These are phyloP conservation scores for Coptodon rendalli DNA, from an alignment of 2,113 vertebrate genomes.

Conservation along the genomic window DNA sequence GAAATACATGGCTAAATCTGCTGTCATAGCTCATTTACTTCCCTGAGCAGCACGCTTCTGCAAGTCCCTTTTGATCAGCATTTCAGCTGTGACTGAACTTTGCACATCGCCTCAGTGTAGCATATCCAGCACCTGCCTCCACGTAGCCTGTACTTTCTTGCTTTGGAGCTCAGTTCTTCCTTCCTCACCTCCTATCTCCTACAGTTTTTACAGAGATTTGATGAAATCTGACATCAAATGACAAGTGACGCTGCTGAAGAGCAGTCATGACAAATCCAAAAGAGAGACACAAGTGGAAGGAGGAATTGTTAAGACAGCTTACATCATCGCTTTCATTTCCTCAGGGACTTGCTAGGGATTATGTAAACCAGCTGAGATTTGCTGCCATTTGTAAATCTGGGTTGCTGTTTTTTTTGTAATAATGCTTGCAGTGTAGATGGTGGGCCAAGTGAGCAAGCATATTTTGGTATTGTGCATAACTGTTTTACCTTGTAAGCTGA, in stretches of 20 bases:
- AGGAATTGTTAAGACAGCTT: constrained; percentile 7
- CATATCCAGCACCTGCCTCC: not conserved
- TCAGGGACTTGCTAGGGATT: not conserved
- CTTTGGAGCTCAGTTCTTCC: not conserved
- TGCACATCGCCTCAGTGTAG: not conserved
- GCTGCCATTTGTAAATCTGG: not conserved
- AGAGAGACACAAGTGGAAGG: not conserved
- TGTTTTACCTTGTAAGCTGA: not conserved
- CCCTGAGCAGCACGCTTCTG: not conserved
- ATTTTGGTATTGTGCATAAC: not conserved
- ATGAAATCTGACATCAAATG: not conserved
- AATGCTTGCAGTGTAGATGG: not conserved
- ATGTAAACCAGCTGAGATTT: constrained; percentile 5
- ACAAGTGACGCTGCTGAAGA: not conserved
- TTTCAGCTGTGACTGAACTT: not conserved
- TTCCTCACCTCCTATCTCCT: not conserved
- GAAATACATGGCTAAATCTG: not conserved
- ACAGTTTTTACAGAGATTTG: not conserved
- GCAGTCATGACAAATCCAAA: not conserved
- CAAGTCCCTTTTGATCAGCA: constrained; percentile 5
- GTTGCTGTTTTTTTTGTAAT: not conserved
- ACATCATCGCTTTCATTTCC: constrained; percentile 1
- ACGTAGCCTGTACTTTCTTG: not conserved
- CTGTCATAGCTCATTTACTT: not conserved
- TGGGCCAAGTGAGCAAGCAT: not conserved